These are phyloP conservation scores for Platysternon megacephalum DNA, from an alignment of 2,113 vertebrate species.

Conservation along the genomic window DNA sequence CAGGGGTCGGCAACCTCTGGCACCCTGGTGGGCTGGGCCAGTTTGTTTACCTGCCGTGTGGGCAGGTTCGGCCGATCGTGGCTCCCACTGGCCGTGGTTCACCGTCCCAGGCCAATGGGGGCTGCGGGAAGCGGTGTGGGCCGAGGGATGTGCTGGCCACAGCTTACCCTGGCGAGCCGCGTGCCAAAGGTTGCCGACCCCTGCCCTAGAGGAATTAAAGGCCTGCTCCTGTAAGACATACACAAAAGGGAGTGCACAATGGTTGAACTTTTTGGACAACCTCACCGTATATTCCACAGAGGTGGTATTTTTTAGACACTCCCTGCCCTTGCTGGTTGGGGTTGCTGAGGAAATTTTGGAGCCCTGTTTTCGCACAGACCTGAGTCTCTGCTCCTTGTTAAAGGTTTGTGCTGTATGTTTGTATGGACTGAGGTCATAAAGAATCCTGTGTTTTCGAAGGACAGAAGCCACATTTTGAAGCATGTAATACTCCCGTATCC, in stretches of 20 bases:
- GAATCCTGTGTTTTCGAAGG: not conserved
- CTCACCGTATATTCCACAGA: not conserved
- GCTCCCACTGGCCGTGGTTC: no score
- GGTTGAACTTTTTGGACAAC: not conserved
- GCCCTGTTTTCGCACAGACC: not conserved
- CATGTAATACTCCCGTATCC: not conserved
- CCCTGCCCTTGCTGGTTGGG: not conserved
- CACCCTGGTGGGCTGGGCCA: no score
- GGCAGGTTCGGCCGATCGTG: no score
- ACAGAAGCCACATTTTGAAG: not conserved
- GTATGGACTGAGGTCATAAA: not conserved
- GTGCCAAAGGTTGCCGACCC: no score
- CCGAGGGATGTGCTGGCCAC: no score
- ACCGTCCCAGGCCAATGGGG: no score
- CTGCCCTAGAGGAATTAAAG: not conserved
- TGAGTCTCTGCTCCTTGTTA: not conserved
- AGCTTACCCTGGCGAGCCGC: no score
- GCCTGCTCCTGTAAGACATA: not conserved
- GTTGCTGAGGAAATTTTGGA: not conserved
- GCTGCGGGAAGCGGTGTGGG: no score
- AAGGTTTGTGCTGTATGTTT: not conserved
- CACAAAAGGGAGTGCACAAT: not conserved
- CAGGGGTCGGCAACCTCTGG: no score
- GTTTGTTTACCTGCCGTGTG: no score
- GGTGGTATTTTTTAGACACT: not conserved